Base-by-base conservation (phyloP, 2,888 invertebrate genomes). In the Cataglyphis cursor region DNA sequence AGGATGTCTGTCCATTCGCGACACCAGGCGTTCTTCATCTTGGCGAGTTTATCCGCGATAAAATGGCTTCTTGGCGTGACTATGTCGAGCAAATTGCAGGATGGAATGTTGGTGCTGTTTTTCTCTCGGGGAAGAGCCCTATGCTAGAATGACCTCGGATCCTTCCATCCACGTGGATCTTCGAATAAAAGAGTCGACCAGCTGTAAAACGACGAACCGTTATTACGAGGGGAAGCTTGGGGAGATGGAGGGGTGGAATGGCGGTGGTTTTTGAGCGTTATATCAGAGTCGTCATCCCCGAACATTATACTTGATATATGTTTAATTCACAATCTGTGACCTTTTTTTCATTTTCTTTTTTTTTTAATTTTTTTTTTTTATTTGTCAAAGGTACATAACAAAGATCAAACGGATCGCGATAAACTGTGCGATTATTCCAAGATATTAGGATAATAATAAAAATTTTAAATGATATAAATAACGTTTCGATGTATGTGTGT, bases 161-260 rank as follows among this genome's bases (percentile, higher is more conserved):
- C 81, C 75, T 68, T 81, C 81, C 80, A 87, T 85, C 87, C 87
- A 82, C 89, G 83, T 89, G 89, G 86, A 89, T 89, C 88, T 70
- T 81, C 87, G 87, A 88, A 87, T 87, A 88, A 88, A 85, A 85
- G 85, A 85, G 80, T 85, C 84, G 88, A 88, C 88, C 88, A 88
- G 88, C 88, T 88, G 88, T 88, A 88, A 88, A 88, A 88, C 88
- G 88, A 84, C 81, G 85, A 70, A 87, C 88, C 89, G 89, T 89
- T 89, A 89, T 89, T 89, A 89, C 86, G 89, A 89, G 86, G 87
- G 82, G 88, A 70, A 78, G 75, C 41, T 54, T 31, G 31, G 59
- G 59, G 44, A 38, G 44, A 35, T 28, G 41, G 57, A 35, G 35
- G 18, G 44, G 21, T 35, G 28, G 15, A 51, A 51, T 44, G 57